Evolutionary conservation across 2,888 invertebrate genomes (phyloP), one percentile per base, ranked within the genome.

Genomic region (Drosophila macrothrix): DNA sequence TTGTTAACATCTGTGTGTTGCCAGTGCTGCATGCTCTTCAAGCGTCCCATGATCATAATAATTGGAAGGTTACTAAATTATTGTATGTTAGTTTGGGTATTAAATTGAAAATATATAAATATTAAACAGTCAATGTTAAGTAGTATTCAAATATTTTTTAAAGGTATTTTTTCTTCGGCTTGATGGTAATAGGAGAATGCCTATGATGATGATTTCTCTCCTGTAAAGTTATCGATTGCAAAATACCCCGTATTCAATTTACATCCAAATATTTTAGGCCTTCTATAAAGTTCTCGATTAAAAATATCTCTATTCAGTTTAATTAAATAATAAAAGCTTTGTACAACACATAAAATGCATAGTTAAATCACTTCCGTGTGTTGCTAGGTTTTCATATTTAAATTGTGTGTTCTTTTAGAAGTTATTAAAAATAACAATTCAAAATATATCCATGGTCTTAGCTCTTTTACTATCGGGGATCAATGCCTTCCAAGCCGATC

Each of bases 1-100:
- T 83, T 65, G 86, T 76, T 73, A 72, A 41, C 75, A 82, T 78
- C 69, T 68, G 71, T 56, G 58, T 39, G 37, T 46, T 46, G 39
- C 41, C 49, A 33, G 56, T 53, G 70, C 50, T 46, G 46, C 25
- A 25, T 16, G 46, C 16, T 46, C 9, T 25, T 56, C 19, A 37
- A 28, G 39, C 39, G 28, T 39, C 28, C 55, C 4, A 25, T 25
- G 16, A 19, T 10, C 54, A 54, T 53, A n/a, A 29, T 31, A 53
- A 16, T 22, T 46, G 46, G 46, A 46, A 25, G 22, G 46, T 16
- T 46, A 16, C 22, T 25, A 46, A 46, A 46, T 46, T 16, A 46
- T 46, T 7, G 16, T 4, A 46, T 16, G 16, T 16, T 25, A 25
- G 25, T 46, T 46, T 46, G 25, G 7, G 22, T 22, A 46, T 46